phyloP scores from a whole-genome alignment of 2,797 vertebrate species.

The Numenius phaeopus region DNA sequence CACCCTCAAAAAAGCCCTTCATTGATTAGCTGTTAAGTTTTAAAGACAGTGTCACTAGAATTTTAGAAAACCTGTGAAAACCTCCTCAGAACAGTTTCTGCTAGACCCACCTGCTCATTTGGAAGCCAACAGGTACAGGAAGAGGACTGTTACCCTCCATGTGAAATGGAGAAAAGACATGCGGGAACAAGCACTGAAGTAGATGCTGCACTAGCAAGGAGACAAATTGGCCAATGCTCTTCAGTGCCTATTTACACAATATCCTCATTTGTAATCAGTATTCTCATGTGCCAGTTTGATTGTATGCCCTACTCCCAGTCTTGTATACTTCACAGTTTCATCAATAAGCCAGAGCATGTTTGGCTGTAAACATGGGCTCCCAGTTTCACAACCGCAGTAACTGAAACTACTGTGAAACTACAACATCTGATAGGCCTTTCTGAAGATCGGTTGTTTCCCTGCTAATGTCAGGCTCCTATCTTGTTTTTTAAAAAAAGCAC shows the following conservation, averaged over 20 bases:
- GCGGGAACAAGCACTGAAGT: background rate
- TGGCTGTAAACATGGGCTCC: background rate
- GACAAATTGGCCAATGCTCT: background rate
- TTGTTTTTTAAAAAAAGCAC: background rate
- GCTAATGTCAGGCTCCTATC: background rate
- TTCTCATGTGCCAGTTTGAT: background rate
- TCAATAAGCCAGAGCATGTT: background rate
- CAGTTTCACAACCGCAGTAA: background rate
- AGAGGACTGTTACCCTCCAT: background rate
- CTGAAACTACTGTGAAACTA: background rate
- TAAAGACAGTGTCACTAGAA: background rate
- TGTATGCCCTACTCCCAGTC: background rate
- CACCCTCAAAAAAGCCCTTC: background rate
- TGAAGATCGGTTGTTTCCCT: background rate
- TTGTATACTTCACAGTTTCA: background rate
- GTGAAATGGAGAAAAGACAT: background rate
- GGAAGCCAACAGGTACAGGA: background rate
- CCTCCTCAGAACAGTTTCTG: background rate
- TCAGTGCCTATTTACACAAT: background rate
- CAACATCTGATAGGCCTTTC: background rate
- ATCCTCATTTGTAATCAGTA: background rate
- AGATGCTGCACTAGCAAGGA: background rate
- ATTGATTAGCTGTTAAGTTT: background rate
- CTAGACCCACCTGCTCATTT: background rate
- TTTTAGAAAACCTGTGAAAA: background rate